These are phyloP conservation scores for Clanis bilineata DNA, from an alignment of 2,888 invertebrate genomes.

Conservation along the genomic window DNA sequence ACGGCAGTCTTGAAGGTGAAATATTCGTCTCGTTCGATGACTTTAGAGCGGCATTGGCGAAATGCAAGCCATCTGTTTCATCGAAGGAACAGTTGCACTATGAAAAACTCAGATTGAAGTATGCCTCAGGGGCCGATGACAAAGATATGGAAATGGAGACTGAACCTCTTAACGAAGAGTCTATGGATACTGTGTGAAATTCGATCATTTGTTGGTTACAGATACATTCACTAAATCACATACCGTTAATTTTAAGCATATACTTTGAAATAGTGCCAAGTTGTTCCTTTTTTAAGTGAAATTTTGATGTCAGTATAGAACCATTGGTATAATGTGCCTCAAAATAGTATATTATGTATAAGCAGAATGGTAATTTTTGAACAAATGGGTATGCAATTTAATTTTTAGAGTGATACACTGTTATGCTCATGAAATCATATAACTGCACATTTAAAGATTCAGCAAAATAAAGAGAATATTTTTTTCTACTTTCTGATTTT, in stretches of 20 bases:
- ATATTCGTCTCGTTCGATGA: slow-evolving; percentile 86
- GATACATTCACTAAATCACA: slow-evolving; percentile 42
- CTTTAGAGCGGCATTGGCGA: slow-evolving; percentile 88
- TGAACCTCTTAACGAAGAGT: slow-evolving; percentile 70
- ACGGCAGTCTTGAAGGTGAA: slow-evolving; percentile 76
- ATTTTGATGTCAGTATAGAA: slow-evolving; percentile 26
- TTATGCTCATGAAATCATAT: slow-evolving; percentile 34
- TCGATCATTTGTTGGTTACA: slow-evolving; percentile 45
- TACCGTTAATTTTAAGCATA: slow-evolving; percentile 38
- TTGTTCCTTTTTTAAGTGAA: slow-evolving; percentile 40
- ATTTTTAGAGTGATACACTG: slow-evolving; percentile 22
- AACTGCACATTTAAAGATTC: slow-evolving; percentile 34
- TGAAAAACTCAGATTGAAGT: slow-evolving; percentile 86
- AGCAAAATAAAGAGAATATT: slow-evolving; percentile 19
- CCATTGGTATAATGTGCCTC: slow-evolving; percentile 28
- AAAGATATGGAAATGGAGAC: slow-evolving; percentile 83
- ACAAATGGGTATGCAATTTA: slow-evolving; percentile 15
- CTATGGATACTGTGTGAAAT: slow-evolving; percentile 76
- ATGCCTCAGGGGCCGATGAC: slow-evolving; percentile 79
- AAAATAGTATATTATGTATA: slow-evolving; percentile 13
- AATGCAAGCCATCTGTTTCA: slow-evolving; percentile 94
- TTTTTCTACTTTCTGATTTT: slow-evolving; percentile 24
- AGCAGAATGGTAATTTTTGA: slow-evolving; percentile 17
- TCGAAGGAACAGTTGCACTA: slow-evolving; percentile 90
- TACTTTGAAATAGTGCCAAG: slow-evolving; percentile 63